Evolutionary conservation across 53 echinoderm and acorn worm species (phyloP).

Genomic region (Astropecten irregularis): DNA sequence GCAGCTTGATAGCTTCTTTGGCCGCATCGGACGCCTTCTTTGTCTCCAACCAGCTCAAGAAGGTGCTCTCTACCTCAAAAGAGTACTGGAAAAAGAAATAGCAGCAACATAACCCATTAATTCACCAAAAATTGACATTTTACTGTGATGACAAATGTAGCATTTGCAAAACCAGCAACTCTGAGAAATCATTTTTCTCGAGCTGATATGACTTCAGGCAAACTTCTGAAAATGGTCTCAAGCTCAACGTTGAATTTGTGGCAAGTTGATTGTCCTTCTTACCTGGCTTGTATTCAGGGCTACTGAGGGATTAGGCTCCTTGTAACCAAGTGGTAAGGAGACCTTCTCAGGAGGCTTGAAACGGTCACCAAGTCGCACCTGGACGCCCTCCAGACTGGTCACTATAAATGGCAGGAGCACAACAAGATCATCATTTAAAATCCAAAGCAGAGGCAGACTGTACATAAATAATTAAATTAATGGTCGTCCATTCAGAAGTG

Average conservation of each 20-base stretch:
- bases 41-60: slow-evolving; percentile 59
- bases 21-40: slow-evolving; percentile 37
- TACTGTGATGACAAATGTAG: too few species aligned
- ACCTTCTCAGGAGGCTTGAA: slow-evolving; percentile 76
- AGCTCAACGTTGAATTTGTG: too few species aligned
- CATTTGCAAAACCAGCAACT: too few species aligned
- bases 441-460: too few species aligned
- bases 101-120: too few species aligned
- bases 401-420: slow-evolving; percentile 55
- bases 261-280: slow-evolving; percentile 9
- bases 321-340: slow-evolving; percentile 74
- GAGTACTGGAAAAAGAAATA: slow-evolving; percentile 72
- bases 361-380: slow-evolving; percentile 78
- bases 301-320: slow-evolving; percentile 62
- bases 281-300: slow-evolving; percentile 39
- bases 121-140: too few species aligned
- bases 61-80: slow-evolving; percentile 75
- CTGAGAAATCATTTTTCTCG: too few species aligned
- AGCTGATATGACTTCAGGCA: too few species aligned
- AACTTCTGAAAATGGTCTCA: too few species aligned
- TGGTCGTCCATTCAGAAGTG: neutral
- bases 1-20: slow-evolving; percentile 40
- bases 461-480: neutral
- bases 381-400: slow-evolving; percentile 82
- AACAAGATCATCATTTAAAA: too few species aligned